Evolutionary conservation across 2,888 invertebrate genomes (phyloP), one percentile per base, ranked within the genome.

Genomic region (Liopterus haemorrhoidalis): DNA sequence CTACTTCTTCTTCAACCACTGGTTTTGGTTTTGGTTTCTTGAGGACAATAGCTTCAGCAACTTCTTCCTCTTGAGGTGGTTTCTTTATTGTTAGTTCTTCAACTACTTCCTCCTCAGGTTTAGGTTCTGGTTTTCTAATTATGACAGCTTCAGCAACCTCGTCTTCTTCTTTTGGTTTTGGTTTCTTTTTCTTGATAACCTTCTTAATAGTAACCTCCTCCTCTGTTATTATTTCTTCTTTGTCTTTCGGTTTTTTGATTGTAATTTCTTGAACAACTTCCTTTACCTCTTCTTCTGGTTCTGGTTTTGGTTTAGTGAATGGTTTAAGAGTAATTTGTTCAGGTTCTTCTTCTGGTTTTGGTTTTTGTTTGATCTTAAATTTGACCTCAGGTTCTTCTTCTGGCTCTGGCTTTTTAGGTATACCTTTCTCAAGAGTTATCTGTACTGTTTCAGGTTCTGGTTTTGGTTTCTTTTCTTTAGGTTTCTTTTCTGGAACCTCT

Each of bases 311-410:
- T 22, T 56, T 49, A n/a, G 38, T 57, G 47, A 63, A 61, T 37
- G 63, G 66, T 58, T 61, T 66, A 36, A 63, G 54, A 57, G 50
- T 60, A 32, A 69, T 64, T 51, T 62, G 59, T 46, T 68, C 68
- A 40, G 59, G 57, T 48, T 62, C 45, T 37, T 48, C 49, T 36
- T 45, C 48, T 30, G 50, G 48, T 28, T 37, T 41, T 0, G 32
- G 20, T 22, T 41, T 47, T 24, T 43, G 31, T 67, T 65, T 21
- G 63, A 62, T 27, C 33, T 60, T 57, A 19, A 69, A 67, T 52
- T 69, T 70, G 5, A 69, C 58, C 46, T 70, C 70, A 2, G 67
- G 64, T 50, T 64, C 62, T 52, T 68, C 65, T 32, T 66, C 64
- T 24, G 69, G 67, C 51, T 69, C 67, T n/a, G 59, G 55, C 24